Base-by-base conservation (phyloP, 2,113 vertebrate genomes). In the Proterorhinus semilunaris region DNA sequence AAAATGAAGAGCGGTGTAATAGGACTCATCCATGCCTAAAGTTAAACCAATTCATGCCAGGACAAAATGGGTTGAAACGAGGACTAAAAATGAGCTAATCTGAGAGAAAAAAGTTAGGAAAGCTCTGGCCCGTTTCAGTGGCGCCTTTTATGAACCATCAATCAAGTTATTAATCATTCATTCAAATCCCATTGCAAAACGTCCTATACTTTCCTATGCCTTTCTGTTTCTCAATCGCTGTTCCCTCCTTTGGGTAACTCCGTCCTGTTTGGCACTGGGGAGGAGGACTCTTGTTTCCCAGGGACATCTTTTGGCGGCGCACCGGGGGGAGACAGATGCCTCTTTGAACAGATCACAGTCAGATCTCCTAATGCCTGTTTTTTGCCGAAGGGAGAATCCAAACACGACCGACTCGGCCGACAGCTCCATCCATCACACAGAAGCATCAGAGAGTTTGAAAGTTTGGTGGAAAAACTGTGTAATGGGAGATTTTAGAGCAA, bases 251-350 rank as follows among this genome's bases (percentile, higher is more conserved):
- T n/a, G 49, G 58, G 52, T 65, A 48, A 69, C 72, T 76, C 15
- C 77, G 27, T 76, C 72, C 74, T 67, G 70, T 76, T 36, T 21
- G 83, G 27, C 27, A 36, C 76, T 72, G 78, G 59, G 8, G 7
- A 36, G 27, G 27, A 36, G 64, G 57, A 48, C 48, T 55, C 50
- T 72, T 72, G 17, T 59, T 71, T 70, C 59, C 71, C 4, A 50
- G 54, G 69, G 73, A 81, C 74, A 55, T 2, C 5, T 81, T 78
- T 84, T 84, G 81, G 83, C 74, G 15, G 65, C 0, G 81, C 80
- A 84, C 82, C 80, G 75, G 70, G 68, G 69, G 80, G 81, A 86
- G 63, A 78, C 83, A 83, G 81, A 83, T 83, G 83, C 78, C 68
- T 68, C 75, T 81, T 79, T 86, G 73, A 83, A 81, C 54, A 36